Evolutionary conservation across 2,888 invertebrate genomes (phyloP).

Genomic region (Eucera pruinosa): DNA sequence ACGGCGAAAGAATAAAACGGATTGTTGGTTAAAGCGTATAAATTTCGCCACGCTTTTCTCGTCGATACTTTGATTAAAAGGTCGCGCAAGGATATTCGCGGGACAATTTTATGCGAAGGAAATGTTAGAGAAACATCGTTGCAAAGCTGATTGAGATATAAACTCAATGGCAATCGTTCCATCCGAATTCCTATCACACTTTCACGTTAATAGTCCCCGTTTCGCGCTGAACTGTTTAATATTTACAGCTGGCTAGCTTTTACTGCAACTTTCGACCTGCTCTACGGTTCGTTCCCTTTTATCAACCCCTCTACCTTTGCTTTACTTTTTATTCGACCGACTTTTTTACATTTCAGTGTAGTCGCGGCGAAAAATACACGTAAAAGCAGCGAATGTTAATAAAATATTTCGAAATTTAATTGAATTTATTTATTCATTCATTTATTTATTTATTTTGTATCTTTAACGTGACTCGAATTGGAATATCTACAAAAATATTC

Average conservation of each 20-base stretch:
- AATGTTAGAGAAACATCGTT: background rate
- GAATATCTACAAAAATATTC: too few relatives aligned
- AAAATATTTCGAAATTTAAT: too few relatives aligned
- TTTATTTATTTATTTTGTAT: too few relatives aligned
- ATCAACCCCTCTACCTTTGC: background rate
- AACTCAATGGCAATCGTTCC: background rate
- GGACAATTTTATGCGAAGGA: constrained; percentile 1
- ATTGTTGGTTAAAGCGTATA: background rate
- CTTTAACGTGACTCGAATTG: too few relatives aligned
- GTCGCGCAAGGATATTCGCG: too few relatives aligned
- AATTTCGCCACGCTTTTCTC: background rate
- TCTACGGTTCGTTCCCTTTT: background rate
- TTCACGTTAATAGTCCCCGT: background rate
- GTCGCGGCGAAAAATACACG: background rate
- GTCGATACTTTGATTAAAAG: background rate
- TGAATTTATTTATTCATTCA: too few relatives aligned
- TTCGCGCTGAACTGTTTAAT: background rate
- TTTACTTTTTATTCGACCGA: background rate
- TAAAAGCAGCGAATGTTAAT: too few relatives aligned
- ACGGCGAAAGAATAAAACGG: background rate
- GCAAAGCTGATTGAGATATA: constrained; percentile 10
- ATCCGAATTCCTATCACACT: constrained; percentile 17
- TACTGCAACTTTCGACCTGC: background rate
- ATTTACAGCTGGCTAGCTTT: constrained; percentile 12
- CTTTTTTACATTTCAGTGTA: too few relatives aligned